Evolutionary conservation across 1,140 invertebrate species (phyloP), one percentile per base, ranked within the genome.

Genomic region (Potamilus streckersoni): DNA sequence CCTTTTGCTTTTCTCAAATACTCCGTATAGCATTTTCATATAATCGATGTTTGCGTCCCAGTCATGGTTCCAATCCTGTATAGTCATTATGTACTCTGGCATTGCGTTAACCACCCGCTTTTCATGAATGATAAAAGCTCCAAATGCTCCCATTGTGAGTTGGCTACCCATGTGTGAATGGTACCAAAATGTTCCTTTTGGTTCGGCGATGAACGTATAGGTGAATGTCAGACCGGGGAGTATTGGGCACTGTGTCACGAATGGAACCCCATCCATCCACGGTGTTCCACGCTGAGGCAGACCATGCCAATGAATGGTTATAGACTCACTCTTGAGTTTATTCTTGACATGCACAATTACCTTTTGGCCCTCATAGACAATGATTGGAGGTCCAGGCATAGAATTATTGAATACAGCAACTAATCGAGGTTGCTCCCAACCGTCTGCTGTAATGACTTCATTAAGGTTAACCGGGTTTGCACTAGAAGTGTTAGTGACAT

Each of bases 201-300:
- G 71, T 20, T 62, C 62, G 3, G 67, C 78, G 20, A n/a, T 74
- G 16, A 83, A 85, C 17, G 65, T 72, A 31, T 96, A 96, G 83
- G 94, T 94, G 90, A 96, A 97, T 0, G 93, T 94, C 82, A 94
- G 94, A 83, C 94, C 94, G 86, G 95, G 93, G 74, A 92, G 90
- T 83, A 97, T 97, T 8, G 96, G 96, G 89, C 96, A 97, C 87
- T 97, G 96, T 95, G 95, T 96, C 15, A 97, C 93, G 75, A 94
- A 95, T 12, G 96, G 95, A 49, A 96, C 95, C 59, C 96, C 96
- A 85, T 97, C 96, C 88, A 95, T 96, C 88, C 95, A 96, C 82
- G 95, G 95, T 12, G 94, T 93, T 63, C 93, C 94, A 61, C 92
- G 91, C 90, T 96, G 95, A 88, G 92, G 93, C 66, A 97, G 92